phyloP scores from a whole-genome alignment of 2,113 vertebrate genomes.

The Proterorhinus semilunaris region DNA sequence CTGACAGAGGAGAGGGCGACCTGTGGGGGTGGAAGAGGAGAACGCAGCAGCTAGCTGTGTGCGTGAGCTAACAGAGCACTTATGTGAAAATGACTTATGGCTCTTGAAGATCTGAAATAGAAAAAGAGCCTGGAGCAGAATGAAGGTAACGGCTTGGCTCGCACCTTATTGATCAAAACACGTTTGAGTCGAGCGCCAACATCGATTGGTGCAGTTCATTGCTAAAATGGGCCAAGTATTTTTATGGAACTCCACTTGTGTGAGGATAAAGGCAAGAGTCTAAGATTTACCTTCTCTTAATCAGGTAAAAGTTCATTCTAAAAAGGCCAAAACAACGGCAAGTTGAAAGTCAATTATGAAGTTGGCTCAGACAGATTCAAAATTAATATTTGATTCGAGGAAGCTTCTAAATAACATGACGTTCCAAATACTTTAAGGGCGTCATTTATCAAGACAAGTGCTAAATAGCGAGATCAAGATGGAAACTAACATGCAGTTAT shows the following conservation, averaged over 20 bases:
- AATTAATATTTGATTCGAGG: too few species aligned
- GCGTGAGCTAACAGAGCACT: neutral
- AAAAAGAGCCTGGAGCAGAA: slow-evolving; percentile 12
- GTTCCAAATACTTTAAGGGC: too few species aligned
- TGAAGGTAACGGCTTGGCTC: slow-evolving; percentile 3
- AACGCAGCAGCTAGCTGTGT: neutral
- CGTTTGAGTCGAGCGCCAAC: slow-evolving; percentile 13
- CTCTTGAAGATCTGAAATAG: neutral
- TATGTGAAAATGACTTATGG: slow-evolving; percentile 18
- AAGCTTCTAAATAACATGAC: too few species aligned
- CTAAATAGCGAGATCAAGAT: too few species aligned
- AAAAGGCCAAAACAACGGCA: too few species aligned
- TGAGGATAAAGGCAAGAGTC: slow-evolving; percentile 1
- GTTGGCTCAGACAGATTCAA: too few species aligned
- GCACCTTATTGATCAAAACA: slow-evolving; percentile 29
- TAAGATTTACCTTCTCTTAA: too few species aligned
- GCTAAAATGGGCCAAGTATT: neutral
- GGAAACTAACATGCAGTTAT: too few species aligned
- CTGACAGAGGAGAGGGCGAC: slow-evolving; percentile 14
- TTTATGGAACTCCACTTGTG: slow-evolving; percentile 20
- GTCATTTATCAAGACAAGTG: too few species aligned
- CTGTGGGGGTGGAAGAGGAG: neutral
- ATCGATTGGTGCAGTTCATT: neutral
- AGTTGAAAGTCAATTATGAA: too few species aligned
- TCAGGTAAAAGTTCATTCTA: too few species aligned